phyloP scores from a whole-genome alignment of 2,888 invertebrate genomes.

The Drosophila atripex region DNA sequence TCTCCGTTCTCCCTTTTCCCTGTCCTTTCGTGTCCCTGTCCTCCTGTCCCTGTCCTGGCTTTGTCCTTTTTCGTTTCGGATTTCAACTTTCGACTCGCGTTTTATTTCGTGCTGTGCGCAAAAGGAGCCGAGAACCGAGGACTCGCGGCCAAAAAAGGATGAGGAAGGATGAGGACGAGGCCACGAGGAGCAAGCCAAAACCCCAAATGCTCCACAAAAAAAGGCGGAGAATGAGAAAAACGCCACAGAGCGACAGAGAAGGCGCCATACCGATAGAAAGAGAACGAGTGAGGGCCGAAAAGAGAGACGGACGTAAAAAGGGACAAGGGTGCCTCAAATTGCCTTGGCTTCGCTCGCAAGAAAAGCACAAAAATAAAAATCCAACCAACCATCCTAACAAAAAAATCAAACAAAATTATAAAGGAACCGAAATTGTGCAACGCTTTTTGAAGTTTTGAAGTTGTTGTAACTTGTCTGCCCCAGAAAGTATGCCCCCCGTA shows the following conservation, averaged over 20 bases:
- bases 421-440: conserved; percentile 67
- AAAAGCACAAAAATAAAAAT: conserved; percentile 28
- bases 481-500: not conserved
- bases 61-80: conserved; percentile 13
- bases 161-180: conserved; percentile 46
- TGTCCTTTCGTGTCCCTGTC: too few species aligned
- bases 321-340: conserved; percentile 49
- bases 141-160: conserved; percentile 12
- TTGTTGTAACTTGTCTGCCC: conserved; percentile 53
- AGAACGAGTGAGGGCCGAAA: not conserved
- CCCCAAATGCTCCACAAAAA: conserved; percentile 9
- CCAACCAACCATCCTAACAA: conserved; percentile 26
- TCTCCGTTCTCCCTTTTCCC: too few species aligned
- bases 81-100: conserved; percentile 52
- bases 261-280: not conserved
- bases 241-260: not conserved
- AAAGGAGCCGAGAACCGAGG: conserved; percentile 66
- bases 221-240: not conserved
- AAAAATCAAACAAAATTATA: not conserved
- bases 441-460: conserved; percentile 61
- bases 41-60: conserved; percentile 1
- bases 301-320: conserved; percentile 25
- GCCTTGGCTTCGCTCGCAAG: conserved; percentile 44
- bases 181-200: conserved; percentile 21
- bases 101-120: conserved; percentile 76